Evolutionary conservation across 1,140 invertebrate species (phyloP), one percentile per base, ranked within the genome.

Genomic region (Cyclargus thomasi): DNA sequence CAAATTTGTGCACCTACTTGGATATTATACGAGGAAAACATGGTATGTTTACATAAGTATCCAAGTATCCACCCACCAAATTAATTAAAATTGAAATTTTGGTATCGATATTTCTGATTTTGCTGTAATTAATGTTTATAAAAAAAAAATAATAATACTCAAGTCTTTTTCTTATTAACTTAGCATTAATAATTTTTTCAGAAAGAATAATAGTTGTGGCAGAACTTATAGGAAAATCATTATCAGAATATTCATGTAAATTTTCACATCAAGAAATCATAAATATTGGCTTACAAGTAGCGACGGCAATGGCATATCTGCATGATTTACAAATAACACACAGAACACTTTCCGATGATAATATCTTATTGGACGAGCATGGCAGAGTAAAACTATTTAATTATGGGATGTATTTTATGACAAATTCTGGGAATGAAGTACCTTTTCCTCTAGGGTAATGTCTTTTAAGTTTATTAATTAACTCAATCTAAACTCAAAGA

Each of bases 21-120:
- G 97, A 99, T 90, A 95, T 98, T 64, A 95, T 97, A 70, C 91
- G 97, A 79, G 96, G 96, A 67, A 99, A 99, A 93, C 97, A 99
- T 93, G 98, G 97, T 98, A 92, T 91, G 90, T 57, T 39, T 55
- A 64, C 14, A 35, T 10, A 59, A 36, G 10, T 35, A 0, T 14
- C 7, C 6, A 35, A 35, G 23, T 20, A 18, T 18, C 16, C 53
- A 55, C 53, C 53, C 17, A n/a, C 53, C 16, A 8, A 55, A 16
- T 11, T 1, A 39, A 39, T 39, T 11, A 8, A 8, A 14, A 6
- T 11, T 39, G 10, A 39, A 39, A 39, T 39, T 1, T 23, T 11
- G 3, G 0, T n/a, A 53, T 7, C 14, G 7, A 6, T 5, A 6
- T 20, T 20, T 21, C 18, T 23, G 11, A 23, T 35, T 29, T 29